Evolutionary conservation across 2,797 vertebrate species (phyloP).

Genomic region (Falco rusticolus): DNA sequence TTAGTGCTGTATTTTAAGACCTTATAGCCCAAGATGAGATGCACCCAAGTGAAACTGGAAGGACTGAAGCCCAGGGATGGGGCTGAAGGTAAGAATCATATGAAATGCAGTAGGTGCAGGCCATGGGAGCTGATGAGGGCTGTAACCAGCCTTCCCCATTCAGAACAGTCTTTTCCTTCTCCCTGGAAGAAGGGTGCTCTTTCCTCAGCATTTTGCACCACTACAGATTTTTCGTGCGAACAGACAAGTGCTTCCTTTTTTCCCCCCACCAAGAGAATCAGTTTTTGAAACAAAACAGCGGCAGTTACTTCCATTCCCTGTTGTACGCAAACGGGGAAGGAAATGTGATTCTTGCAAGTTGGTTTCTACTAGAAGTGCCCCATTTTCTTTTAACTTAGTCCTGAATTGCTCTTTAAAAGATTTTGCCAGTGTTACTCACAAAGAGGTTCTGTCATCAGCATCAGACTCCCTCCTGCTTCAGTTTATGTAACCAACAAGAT

Average conservation of each 20-base stretch:
- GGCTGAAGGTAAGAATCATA: not conserved
- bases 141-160: not conserved
- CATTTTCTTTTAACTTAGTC: not conserved
- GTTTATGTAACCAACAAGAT: constrained; percentile 33
- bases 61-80: not conserved
- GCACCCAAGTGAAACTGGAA: not conserved
- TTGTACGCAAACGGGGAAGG: not conserved
- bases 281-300: not conserved
- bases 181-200: not conserved
- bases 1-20: not conserved
- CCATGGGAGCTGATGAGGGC: not conserved
- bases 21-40: not conserved
- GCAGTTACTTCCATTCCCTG: not conserved
- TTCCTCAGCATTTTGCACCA: not conserved
- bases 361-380: not conserved
- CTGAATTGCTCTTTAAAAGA: not conserved
- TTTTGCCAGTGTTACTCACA: constrained; percentile 12
- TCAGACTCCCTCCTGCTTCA: constrained; percentile 1
- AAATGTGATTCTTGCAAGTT: not conserved
- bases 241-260: not conserved
- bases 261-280: not conserved
- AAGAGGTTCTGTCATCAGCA: constrained; percentile 35
- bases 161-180: not conserved
- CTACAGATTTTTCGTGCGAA: not conserved
- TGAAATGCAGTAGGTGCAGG: not conserved